Evolutionary conservation across 2,888 invertebrate species (phyloP).

Genomic region (Hesperia comma): DNA sequence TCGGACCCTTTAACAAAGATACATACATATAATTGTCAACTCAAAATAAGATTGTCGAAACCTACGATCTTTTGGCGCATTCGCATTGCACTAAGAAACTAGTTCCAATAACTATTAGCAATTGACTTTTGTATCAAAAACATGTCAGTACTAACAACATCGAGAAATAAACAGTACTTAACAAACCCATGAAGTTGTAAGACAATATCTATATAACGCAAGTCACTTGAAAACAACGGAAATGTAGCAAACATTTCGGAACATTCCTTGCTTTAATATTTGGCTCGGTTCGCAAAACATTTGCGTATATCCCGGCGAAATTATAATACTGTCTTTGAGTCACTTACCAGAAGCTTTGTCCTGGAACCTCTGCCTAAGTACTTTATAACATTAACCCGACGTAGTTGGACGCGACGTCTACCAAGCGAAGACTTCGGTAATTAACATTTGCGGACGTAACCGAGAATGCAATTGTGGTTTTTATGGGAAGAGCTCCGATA

Average conservation of each 20-base stretch:
- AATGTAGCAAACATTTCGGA: constrained; percentile 20
- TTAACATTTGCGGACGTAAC: neutral
- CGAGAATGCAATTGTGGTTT: too few relatives aligned
- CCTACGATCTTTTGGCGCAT: too few relatives aligned
- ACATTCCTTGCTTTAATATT: constrained; percentile 25
- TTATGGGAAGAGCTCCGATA: too few relatives aligned
- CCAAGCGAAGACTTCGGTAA: neutral
- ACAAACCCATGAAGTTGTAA: constrained; percentile 4
- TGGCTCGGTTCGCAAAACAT: constrained; percentile 28
- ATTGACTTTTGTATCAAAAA: neutral
- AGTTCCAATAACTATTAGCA: too few relatives aligned
- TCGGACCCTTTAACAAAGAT: too few relatives aligned
- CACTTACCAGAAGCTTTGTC: constrained; percentile 12
- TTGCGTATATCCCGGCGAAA: constrained; percentile 20
- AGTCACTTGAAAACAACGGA: constrained; percentile 4
- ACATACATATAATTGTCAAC: too few relatives aligned
- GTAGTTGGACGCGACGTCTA: neutral
- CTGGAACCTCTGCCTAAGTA: constrained; percentile 5
- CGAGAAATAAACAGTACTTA: neutral
- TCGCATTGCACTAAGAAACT: too few relatives aligned
- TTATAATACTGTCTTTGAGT: constrained; percentile 33
- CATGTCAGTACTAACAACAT: neutral
- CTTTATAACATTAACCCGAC: constrained; percentile 1
- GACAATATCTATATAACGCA: constrained; percentile 7
- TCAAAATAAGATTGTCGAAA: too few relatives aligned